Conservation (phyloP, 2,113 vertebrate species). For the Odocoileus virginianus region DNA sequence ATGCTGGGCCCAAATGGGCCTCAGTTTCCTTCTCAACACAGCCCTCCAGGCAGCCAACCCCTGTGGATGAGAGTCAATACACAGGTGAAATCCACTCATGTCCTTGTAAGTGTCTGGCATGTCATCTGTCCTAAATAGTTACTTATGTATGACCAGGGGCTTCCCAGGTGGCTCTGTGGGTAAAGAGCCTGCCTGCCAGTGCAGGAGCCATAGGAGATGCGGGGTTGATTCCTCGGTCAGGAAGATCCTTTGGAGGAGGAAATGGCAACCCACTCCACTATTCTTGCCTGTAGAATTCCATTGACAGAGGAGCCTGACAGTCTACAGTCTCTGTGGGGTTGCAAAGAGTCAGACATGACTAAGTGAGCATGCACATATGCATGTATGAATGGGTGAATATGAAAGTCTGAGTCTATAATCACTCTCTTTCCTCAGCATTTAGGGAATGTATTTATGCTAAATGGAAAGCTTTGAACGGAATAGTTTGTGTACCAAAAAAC, state of each 20-base stretch:
- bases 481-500: background rate
- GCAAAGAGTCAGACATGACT: background rate
- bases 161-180: background rate
- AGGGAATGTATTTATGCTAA: background rate
- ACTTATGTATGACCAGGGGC: background rate
- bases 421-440: background rate
- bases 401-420: background rate
- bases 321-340: background rate
- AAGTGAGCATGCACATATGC: accelerated
- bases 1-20: background rate
- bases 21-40: background rate
- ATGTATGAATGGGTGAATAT: background rate
- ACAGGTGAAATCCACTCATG: background rate
- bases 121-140: background rate
- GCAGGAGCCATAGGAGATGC: background rate
- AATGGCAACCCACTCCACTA: background rate
- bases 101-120: background rate
- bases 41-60: background rate
- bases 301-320: background rate
- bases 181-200: background rate
- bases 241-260: background rate
- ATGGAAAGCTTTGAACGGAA: background rate
- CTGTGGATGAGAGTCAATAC: background rate
- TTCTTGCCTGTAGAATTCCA: background rate
- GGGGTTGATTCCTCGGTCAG: background rate